These are phyloP conservation scores for Pristionchus pacificus DNA, from an alignment of 1,140 invertebrate species.

Conservation along the genomic window DNA sequence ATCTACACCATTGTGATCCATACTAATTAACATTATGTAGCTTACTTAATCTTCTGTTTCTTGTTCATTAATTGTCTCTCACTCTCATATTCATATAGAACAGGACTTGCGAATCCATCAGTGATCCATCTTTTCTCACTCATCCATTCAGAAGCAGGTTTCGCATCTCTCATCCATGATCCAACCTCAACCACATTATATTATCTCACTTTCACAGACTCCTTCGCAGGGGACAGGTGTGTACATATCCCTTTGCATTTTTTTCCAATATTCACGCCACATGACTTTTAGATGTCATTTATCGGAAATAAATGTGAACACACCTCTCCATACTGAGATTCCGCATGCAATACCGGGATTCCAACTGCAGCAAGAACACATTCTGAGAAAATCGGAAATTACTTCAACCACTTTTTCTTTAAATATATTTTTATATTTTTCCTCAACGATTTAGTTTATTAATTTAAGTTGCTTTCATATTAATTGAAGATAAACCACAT, in stretches of 20 bases:
- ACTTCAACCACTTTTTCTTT: slow-evolving; percentile 8
- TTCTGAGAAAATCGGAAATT: no score
- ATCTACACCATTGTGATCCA: slow-evolving; percentile 29
- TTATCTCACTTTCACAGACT: no score
- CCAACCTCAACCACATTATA: slow-evolving; percentile 37
- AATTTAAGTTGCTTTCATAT: no score
- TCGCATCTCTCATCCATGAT: slow-evolving; percentile 53
- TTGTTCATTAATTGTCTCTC: slow-evolving; percentile 55
- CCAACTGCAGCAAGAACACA: slow-evolving; percentile 56
- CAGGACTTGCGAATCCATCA: slow-evolving; percentile 54
- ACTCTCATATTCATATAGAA: slow-evolving; percentile 55
- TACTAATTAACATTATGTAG: background rate
- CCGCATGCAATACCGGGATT: slow-evolving; percentile 54
- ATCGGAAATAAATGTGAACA: no score
- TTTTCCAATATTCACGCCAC: no score
- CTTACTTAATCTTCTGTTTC: slow-evolving; percentile 56
- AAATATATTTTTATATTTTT: slow-evolving; percentile 5
- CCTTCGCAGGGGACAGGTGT: no score
- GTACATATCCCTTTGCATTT: no score
- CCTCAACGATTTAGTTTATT: no score
- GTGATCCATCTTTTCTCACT: slow-evolving; percentile 50
- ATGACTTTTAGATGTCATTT: no score
- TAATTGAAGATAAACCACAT: no score
- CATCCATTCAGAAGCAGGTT: slow-evolving; percentile 35
- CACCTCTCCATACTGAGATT: slow-evolving; percentile 52